Evolutionary conservation across 53 echinoderm and acorn worm genomes (phyloP).

Genomic region (Astropecten irregularis): DNA sequence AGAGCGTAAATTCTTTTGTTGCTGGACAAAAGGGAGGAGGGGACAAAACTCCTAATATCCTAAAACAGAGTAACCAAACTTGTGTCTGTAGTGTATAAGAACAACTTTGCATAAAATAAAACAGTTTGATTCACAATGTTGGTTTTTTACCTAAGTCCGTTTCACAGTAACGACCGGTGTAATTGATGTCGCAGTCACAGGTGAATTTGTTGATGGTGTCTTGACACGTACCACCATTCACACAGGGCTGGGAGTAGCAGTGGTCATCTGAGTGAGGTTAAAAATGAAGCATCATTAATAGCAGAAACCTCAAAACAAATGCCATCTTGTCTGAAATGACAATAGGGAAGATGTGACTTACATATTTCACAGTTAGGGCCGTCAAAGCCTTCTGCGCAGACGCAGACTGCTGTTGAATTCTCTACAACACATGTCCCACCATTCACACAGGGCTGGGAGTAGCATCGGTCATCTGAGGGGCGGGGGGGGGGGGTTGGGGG

Average conservation of each 20-base stretch:
- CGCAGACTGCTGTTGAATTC: not conserved
- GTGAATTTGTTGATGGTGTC: not conserved
- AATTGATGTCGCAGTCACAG: not conserved
- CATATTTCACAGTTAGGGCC: conserved; percentile 12
- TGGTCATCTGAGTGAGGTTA: not conserved
- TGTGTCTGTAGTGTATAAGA: no score
- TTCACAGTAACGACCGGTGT: conserved; percentile 8
- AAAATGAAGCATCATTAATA: not conserved
- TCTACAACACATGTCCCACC: not conserved
- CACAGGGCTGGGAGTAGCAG: conserved; percentile 8
- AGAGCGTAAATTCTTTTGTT: no score
- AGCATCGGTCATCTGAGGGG: no score
- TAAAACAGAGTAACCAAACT: no score
- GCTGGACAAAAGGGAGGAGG: no score
- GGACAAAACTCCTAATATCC: no score
- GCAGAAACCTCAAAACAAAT: no score
- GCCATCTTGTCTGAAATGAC: no score
- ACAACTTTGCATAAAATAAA: no score
- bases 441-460: conserved; percentile 32
- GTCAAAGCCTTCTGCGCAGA: not conserved
- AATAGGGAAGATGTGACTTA: not conserved
- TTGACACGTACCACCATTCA: conserved; percentile 19
- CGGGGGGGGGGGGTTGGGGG: no score
- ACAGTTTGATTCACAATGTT: no score
- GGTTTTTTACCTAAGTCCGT: no score